Base-by-base conservation (phyloP, 2,797 vertebrate species). In the Danionella dracula region DNA sequence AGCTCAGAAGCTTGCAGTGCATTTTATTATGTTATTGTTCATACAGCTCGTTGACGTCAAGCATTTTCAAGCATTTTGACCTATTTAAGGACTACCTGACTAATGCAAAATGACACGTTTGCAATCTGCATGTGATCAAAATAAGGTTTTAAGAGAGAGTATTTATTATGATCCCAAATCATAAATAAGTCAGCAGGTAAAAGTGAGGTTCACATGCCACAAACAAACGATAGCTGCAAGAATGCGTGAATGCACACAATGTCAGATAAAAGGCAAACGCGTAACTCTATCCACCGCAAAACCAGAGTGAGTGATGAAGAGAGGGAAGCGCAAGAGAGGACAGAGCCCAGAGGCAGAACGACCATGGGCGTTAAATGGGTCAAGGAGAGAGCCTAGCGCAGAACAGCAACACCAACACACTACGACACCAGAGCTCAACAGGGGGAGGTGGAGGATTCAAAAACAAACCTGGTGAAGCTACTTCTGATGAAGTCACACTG, bases 321-420 rank as follows among this genome's bases (percentile, higher is more conserved):
- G 40, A 34, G 12, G 27, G 16, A 45, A 45, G 27, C 16, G 8
- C 9, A 20, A 32, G 16, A 58, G 27, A 44, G 8, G 17, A 4
- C 16, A 12, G 17, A 48, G 57, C 31, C 31, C 42, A 54, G 48
- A 53, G 48, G n/a, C 15, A 54, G 27, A 44, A 34, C 15, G 49
- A 65, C 37, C 37, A 53, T 2, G 2, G 20, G 17, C 27, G 19
- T 34, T 60, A 68, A 68, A 48, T 53, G 31, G 56, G 66, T 68
- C 66, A 55, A 61, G 49, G 57, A 55, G 40, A 69, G 5, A 32
- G 41, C 23, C 31, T 40, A 16, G 17, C 29, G 44, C 44, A 48
- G 31, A 48, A 37, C 56, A 53, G 51, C 27, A 27, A 34, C 27
- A 13, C 66, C 23, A 60, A 44, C 38, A 4, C 66, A 44, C 55